These are phyloP conservation scores for Oryctolagus cuniculus DNA, from an alignment of 2,113 vertebrate species.

Conservation along the genomic window DNA sequence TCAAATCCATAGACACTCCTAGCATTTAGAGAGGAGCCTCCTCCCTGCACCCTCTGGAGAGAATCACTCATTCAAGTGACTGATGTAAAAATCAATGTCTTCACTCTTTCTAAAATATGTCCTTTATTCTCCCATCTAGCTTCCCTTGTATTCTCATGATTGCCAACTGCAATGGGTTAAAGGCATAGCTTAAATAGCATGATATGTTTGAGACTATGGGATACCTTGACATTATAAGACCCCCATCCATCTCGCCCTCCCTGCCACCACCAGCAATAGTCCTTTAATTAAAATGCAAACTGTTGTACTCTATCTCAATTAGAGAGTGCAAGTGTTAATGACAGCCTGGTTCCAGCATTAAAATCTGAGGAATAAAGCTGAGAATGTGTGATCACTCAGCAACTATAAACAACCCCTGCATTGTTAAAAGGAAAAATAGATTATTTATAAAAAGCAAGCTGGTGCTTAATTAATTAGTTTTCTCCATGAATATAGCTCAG, in stretches of 20 bases:
- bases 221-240: background rate
- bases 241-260: background rate
- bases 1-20: constrained; percentile 72
- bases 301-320: constrained; percentile 48
- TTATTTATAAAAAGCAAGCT: constrained; percentile 59
- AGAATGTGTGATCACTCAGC: constrained; percentile 41
- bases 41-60: constrained; percentile 33
- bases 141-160: constrained; percentile 11
- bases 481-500: constrained; percentile 35
- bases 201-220: background rate
- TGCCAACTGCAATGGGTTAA: constrained; percentile 54
- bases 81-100: constrained; percentile 63
- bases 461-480: constrained; percentile 67
- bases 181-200: background rate
- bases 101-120: constrained; percentile 45
- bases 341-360: constrained; percentile 54
- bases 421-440: constrained; percentile 56
- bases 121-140: background rate
- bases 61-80: constrained; percentile 66
- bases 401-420: constrained; percentile 33
- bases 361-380: constrained; percentile 48
- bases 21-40: constrained; percentile 49
- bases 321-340: constrained; percentile 49
- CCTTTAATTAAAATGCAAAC: constrained; percentile 71
- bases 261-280: background rate